Base-by-base conservation (phyloP, 35 echinoderm and acorn worm genomes). In the Hemicentrotus pulcherrimus region DNA sequence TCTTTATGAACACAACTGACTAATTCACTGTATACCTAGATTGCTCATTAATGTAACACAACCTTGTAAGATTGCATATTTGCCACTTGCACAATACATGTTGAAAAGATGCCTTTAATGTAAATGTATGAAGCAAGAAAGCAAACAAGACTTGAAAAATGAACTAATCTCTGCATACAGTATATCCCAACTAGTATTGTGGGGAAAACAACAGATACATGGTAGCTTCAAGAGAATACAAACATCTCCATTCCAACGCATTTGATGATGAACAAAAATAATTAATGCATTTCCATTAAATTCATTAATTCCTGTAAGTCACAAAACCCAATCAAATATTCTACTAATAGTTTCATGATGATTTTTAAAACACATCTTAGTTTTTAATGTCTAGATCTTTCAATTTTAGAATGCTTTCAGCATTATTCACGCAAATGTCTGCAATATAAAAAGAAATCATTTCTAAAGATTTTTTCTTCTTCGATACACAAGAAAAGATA, bases 351-450 rank as follows among this genome's bases (percentile, higher is more conserved):
- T 78, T 22, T 78, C 22, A 78, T 78, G 61, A 70, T 70, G 18
- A 59, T 78, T 78, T 78, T 78, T 78, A 78, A 78, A 71, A 78
- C 65, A 78, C 65, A 78, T n/a, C 65, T 78, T n/a, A 28, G 19
- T 78, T 78, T 78, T 19, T 11, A 28, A 28, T 6, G 65, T 78
- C 65, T 78, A n/a, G 19, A 78, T n/a, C 4, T 78, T 78, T 19
- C 61, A 78, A 78, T n/a, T 78, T n/a, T n/a, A 78, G 16, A 5
- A 28, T 78, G 65, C 65, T 78, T 78, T 78, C 19, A 78, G 65
- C 65, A 78, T 28, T 78, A 78, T 28, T 78, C 28, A 78, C 18
- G 7, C 18, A 28, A 22, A 22, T 78, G 4, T 78, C 28, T 78
- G 18, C n/a, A 78, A 78, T 55, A 55, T 11, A 28, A 78, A 78